These are phyloP conservation scores for Eulemur mongoz DNA, from an alignment of 2,797 vertebrate species.

Conservation along the genomic window DNA sequence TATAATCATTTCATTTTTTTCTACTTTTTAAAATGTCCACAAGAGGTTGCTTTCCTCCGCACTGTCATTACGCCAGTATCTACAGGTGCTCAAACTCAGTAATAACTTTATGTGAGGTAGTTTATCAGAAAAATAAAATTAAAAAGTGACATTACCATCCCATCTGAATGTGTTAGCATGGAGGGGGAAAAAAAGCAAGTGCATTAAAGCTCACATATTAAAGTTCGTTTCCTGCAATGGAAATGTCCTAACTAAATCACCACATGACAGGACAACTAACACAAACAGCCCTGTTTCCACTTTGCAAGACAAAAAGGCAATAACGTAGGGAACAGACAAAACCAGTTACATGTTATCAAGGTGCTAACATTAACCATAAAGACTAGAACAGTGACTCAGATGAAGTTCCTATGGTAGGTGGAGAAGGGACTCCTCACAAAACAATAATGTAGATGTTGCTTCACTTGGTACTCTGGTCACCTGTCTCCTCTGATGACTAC, in stretches of 20 bases:
- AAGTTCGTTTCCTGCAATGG: background rate
- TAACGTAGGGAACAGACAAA: background rate
- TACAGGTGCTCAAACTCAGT: background rate
- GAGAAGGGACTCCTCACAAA: background rate
- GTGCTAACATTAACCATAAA: background rate
- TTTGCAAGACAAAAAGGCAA: background rate
- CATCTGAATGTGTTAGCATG: conserved; percentile 91
- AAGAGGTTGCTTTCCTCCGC: background rate
- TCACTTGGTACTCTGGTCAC: background rate
- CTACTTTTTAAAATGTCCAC: background rate
- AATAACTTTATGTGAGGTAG: background rate
- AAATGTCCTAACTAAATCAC: background rate
- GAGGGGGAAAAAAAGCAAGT: conserved; percentile 77
- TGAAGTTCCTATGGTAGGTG: background rate
- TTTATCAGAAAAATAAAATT: conserved; percentile 61
- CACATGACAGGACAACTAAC: background rate
- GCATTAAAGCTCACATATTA: conserved; percentile 75
- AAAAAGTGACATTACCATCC: conserved; percentile 92
- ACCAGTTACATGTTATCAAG: accelerated
- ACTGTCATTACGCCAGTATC: background rate
- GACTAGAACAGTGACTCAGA: background rate
- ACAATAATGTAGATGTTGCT: background rate
- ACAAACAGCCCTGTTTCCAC: background rate
- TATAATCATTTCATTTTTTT: background rate
- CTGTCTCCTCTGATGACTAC: background rate